Evolutionary conservation across 2,113 vertebrate species (phyloP), one percentile per base, ranked within the genome.

Genomic region (Passerina amoena): DNA sequence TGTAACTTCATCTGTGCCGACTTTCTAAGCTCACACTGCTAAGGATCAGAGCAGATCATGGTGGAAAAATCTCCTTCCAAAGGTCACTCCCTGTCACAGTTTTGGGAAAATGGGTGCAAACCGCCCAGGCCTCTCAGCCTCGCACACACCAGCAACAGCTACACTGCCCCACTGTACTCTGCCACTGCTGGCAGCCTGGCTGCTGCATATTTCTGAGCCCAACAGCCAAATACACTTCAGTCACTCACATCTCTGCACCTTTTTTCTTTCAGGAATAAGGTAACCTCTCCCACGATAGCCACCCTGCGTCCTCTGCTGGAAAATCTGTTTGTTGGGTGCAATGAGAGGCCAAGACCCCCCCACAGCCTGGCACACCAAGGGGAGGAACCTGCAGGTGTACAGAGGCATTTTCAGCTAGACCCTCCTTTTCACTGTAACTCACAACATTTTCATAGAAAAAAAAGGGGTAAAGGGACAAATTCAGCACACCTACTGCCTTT

Each of bases 1-100:
- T 78, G 92, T 84, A 94, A 95, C 86, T 93, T 95, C 93, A 95
- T 94, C 93, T 81, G 79, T 86, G 88, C 83, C 0, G 9, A 93
- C 94, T 65, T 94, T 94, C 92, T 88, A 92, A 94, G 60, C 80
- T 94, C 0, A 0, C 80, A 54, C 61, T 86, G 84, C 87, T 79
- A 68, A 82, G 76, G 88, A 88, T 92, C 92, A 94, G 80, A 96
- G 90, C 82, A 90, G 80, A 83, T 69, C 77, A 53, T 5, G 27
- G 76, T 93, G 77, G 92, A 86, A 96, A 83, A 53, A 57, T 81
- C 82, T 95, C 78, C 73, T 92, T 82, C 56, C 80, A 88, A 86
- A 96, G 71, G 82, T 84, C 80, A 78, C 57, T 71, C 63, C 59
- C 64, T 77, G 47, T 51, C 0, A 0, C 76, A 96, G 80, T 80